A percentile compares a stretch with the other conserved stretches of the same genome.
phyloP scores from a whole-genome alignment of 2,797 vertebrate genomes.

The Sciurus vulgaris region DNA sequence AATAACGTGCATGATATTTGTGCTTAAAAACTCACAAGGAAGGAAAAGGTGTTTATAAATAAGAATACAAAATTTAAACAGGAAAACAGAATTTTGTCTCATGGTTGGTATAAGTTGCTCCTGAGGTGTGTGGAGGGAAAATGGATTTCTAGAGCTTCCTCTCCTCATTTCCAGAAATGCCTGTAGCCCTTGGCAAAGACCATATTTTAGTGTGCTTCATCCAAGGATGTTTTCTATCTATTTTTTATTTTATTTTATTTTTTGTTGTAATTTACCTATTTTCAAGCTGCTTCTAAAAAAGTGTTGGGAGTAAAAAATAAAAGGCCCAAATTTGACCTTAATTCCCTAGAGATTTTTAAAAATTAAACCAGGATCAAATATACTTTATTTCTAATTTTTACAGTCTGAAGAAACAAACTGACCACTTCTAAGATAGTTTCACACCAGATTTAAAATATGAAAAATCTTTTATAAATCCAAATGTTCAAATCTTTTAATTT shows the following conservation, averaged over 20 bases:
- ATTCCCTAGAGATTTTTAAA: neutral
- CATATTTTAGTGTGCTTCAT: neutral
- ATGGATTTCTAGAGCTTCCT: neutral
- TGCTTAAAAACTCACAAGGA: slow-evolving; percentile 36
- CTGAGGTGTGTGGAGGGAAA: neutral
- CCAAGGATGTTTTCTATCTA: neutral
- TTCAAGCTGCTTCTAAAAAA: slow-evolving; percentile 62
- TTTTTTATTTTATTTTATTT: neutral
- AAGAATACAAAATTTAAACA: neutral
- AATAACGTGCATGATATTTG: slow-evolving; percentile 18
- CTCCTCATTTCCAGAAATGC: neutral
- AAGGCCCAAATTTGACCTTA: neutral
- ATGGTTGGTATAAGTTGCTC: neutral
- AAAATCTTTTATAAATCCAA: slow-evolving; percentile 22
- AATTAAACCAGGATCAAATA: neutral
- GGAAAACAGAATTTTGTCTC: slow-evolving; percentile 9
- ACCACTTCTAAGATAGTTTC: slow-evolving; percentile 32
- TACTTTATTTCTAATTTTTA: neutral
- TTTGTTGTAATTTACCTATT: slow-evolving; percentile 54
- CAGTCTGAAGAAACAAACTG: slow-evolving; percentile 22
- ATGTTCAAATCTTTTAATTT: neutral
- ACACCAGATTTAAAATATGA: slow-evolving; percentile 19
- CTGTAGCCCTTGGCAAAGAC: neutral
- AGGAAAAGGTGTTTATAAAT: neutral
- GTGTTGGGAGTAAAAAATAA: slow-evolving; percentile 32